Evolutionary conservation across 2,888 invertebrate genomes (phyloP).

Genomic region (Hirtodrosophila trivittata): DNA sequence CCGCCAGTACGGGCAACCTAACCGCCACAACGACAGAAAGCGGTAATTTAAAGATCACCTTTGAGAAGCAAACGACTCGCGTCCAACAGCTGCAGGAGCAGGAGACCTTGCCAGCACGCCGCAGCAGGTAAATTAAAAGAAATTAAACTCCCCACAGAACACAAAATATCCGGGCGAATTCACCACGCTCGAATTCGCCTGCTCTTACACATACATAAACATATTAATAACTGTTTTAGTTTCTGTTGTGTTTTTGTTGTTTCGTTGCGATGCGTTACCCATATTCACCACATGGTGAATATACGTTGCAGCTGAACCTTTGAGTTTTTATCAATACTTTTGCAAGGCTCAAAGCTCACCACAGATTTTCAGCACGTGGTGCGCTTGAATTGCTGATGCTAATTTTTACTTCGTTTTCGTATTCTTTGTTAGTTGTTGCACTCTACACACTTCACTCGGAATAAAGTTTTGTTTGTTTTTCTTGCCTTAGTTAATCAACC

Average conservation of each 20-base stretch:
- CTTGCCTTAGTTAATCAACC: background rate
- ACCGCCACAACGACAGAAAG: conserved; percentile 84
- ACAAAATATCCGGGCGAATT: too few species aligned
- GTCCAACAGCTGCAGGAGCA: conserved; percentile 84
- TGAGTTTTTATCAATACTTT: conserved; percentile 14
- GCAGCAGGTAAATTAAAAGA: conserved; percentile 85
- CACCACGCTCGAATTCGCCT: conserved; percentile 18
- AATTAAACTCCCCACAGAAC: conserved; percentile 10
- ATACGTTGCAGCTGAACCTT: conserved; percentile 10
- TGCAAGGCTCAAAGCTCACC: background rate
- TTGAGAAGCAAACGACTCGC: conserved; percentile 85
- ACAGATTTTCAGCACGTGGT: background rate
- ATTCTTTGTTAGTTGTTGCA: conserved; percentile 18
- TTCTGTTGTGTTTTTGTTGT: conserved; percentile 56
- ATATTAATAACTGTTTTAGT: conserved; percentile 8
- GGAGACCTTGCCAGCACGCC: conserved; percentile 85
- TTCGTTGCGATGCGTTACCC: conserved; percentile 50
- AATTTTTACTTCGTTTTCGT: conserved; percentile 10
- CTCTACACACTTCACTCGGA: background rate
- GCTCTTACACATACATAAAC: conserved; percentile 8
- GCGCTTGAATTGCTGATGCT: background rate
- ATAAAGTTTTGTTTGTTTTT: conserved; percentile 6
- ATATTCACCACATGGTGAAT: conserved; percentile 24
- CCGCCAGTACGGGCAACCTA: conserved; percentile 67
- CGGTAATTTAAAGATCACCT: conserved; percentile 85